Evolutionary conservation across 2,797 vertebrate species (phyloP), one percentile per base, ranked within the genome.

Genomic region (Bradypodion pumilum): DNA sequence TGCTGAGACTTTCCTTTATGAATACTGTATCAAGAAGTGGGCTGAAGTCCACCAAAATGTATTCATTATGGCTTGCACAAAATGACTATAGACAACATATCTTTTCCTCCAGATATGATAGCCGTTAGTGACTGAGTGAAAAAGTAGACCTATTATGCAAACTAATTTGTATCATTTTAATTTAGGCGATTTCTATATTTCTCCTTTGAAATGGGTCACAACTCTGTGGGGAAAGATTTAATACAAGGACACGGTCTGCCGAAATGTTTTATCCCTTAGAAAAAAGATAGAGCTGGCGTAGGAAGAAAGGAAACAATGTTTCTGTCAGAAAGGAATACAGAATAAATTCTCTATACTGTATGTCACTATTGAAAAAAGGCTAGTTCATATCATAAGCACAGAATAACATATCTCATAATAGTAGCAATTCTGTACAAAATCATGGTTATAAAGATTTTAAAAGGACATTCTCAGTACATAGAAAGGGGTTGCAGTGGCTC

Each of bases 201-300:
- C 68, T 81, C 19, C 25, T 63, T 27, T n/a, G 21, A 70, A 78
- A 70, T 19, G 83, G 37, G 52, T 32, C 0, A 0, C 72, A 86
- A 73, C 62, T 9, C 78, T 40, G 88, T 1, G n/a, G 1, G 42
- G 74, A 80, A 37, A 66, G 82, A 88, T 86, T 63, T 86, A 88
- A 89, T 84, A 60, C 4, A 68, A 6, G 82, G 80, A 63, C 81
- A 90, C 25, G 0, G 62, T 78, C 78, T 21, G 59, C 42, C 82
- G 56, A 84, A 80, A 4, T 40, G 59, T 85, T 73, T 8, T 70
- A n/a, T 25, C 82, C 81, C 84, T 15, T 65, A 29, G n/a, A 13
- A 83, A 82, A 90, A 92, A 80, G 81, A 87, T 91, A 44, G 44
- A 77, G 90, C 78, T 37, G 56, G 84, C 76, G 84, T 86, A 0